These are phyloP conservation scores for Liodrosophila aerea DNA, from an alignment of 2,888 invertebrate species.

Conservation along the genomic window DNA sequence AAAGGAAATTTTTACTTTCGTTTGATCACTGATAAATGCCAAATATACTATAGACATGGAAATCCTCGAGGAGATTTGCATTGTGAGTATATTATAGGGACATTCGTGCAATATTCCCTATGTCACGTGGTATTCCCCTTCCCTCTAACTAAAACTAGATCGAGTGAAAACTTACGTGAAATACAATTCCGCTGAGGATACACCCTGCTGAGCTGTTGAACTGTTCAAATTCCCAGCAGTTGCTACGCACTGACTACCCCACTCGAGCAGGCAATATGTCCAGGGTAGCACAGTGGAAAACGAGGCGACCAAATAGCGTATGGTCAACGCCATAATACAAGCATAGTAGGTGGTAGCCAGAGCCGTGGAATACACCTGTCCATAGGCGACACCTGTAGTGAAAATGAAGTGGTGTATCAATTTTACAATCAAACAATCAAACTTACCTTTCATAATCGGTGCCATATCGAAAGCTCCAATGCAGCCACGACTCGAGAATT, in stretches of 20 bases:
- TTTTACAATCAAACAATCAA: no score
- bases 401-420: no score
- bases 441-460: conserved; percentile 87
- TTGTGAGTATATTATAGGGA: no score
- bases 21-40: no score
- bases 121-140: no score
- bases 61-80: no score
- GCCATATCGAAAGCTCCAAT: conserved; percentile 86
- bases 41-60: no score
- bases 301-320: conserved; percentile 86
- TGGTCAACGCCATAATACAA: conserved; percentile 86
- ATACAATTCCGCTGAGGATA: conserved; percentile 82
- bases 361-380: conserved; percentile 84
- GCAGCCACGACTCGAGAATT: conserved; percentile 88
- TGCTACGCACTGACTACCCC: conserved; percentile 82
- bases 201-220: conserved; percentile 24
- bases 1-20: no score
- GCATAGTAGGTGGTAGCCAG: conserved; percentile 87
- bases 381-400: conserved; percentile 84
- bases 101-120: no score
- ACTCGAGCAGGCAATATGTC: conserved; percentile 84
- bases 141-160: no score
- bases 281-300: conserved; percentile 86
- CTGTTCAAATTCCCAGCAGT: conserved; percentile 51
- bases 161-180: conserved; percentile 80